These are phyloP conservation scores for Oriolus oriolus DNA, from an alignment of 2,113 vertebrate genomes.

Conservation along the genomic window DNA sequence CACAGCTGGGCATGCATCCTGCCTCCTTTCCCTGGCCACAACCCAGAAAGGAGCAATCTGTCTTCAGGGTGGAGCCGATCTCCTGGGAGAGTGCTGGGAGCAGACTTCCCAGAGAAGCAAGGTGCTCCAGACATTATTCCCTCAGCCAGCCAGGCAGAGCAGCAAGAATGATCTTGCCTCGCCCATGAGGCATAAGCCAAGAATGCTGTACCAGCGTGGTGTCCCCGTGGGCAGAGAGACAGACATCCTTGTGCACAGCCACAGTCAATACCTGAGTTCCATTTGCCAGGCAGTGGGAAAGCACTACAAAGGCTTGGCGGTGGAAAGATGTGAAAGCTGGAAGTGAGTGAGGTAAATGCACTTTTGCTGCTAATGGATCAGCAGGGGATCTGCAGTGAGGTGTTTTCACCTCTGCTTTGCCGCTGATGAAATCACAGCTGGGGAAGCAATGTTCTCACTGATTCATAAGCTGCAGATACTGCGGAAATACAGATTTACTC, in stretches of 20 bases:
- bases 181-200: neutral
- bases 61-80: neutral
- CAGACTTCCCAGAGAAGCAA: conserved; percentile 4
- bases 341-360: neutral
- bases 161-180: conserved; percentile 11
- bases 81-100: conserved; percentile 7
- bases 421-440: conserved; percentile 3
- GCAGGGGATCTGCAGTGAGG: neutral
- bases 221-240: neutral
- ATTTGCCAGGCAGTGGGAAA: neutral
- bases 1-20: neutral
- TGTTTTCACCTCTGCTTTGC: neutral
- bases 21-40: neutral
- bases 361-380: neutral
- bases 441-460: neutral
- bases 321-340: neutral
- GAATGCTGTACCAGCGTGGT: fast-evolving
- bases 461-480: neutral
- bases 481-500: neutral
- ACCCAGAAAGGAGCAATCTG: neutral
- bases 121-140: neutral
- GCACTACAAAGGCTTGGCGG: neutral
- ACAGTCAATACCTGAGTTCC: neutral
- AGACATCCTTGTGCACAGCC: fast-evolving
- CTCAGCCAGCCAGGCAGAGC: neutral